A percentile compares a stretch with the other conserved stretches of the same genome.
These are phyloP conservation scores for Apantesis nais DNA, from an alignment of 2,888 invertebrate species.

Conservation along the genomic window DNA sequence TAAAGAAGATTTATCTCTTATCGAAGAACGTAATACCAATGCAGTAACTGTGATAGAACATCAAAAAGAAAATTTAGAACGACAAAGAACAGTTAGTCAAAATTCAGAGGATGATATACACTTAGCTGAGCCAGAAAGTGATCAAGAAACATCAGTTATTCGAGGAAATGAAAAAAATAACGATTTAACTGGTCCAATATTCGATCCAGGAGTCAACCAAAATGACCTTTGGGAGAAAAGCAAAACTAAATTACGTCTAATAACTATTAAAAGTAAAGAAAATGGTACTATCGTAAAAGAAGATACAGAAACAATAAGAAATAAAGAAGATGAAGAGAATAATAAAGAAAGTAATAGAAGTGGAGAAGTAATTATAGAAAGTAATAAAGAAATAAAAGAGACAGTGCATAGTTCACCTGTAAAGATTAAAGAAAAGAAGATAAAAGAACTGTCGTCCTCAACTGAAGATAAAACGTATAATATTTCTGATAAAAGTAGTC, in stretches of 20 bases:
- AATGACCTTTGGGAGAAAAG: constrained; percentile 3
- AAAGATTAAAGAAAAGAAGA: neutral
- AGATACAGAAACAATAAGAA: neutral
- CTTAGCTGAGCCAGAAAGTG: neutral
- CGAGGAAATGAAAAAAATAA: neutral
- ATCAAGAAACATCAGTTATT: neutral
- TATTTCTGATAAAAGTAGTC: neutral
- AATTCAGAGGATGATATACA: neutral
- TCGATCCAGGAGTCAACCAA: neutral
- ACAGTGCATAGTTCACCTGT: neutral
- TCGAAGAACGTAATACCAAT: neutral
- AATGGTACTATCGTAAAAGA: neutral
- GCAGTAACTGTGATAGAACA: neutral
- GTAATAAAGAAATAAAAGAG: neutral
- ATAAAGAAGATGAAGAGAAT: neutral
- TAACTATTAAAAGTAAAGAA: constrained; percentile 7
- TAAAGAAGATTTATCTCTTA: neutral
- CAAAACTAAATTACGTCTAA: neutral
- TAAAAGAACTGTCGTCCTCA: neutral
- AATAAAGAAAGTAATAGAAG: neutral
- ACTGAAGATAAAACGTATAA: neutral
- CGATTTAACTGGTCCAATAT: neutral
- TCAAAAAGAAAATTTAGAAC: neutral
- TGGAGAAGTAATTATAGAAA: neutral
- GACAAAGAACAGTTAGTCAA: neutral